Evolutionary conservation across 1,140 invertebrate genomes (phyloP).

Genomic region (Asobara japonica): DNA sequence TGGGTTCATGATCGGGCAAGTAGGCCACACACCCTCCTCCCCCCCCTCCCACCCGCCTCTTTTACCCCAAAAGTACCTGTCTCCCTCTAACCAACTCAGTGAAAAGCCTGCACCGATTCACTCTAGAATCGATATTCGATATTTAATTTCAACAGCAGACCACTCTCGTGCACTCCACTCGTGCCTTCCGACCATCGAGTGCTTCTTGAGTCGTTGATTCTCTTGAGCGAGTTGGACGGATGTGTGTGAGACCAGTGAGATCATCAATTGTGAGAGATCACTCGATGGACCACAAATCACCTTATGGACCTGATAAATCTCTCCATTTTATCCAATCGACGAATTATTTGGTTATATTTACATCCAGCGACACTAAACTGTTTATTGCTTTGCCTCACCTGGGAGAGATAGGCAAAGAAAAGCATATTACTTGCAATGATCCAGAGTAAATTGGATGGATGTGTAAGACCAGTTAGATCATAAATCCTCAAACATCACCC

Average conservation of each 20-base stretch:
- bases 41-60: background rate
- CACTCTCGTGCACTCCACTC: conserved; percentile 23
- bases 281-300: background rate
- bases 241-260: background rate
- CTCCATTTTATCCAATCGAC: no score
- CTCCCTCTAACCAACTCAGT: background rate
- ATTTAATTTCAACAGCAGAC: conserved; percentile 48
- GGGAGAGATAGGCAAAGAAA: no score
- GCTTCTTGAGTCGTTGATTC: conserved; percentile 29
- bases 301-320: no score
- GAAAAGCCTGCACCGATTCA: background rate
- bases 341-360: no score
- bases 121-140: conserved; percentile 50
- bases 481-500: background rate
- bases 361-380: no score
- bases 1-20: conserved; percentile 44
- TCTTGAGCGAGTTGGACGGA: background rate
- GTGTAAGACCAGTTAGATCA: background rate
- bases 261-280: background rate
- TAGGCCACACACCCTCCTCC: conserved; percentile 24
- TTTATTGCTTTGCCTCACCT: no score
- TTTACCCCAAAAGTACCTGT: background rate
- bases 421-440: no score
- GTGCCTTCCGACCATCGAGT: conserved; percentile 27
- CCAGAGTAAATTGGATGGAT: background rate